Percentiles rank a stretch among this genome's conserved stretches.
phyloP scores from a whole-genome alignment of 2,888 invertebrate genomes.

The Catocala nupta region DNA sequence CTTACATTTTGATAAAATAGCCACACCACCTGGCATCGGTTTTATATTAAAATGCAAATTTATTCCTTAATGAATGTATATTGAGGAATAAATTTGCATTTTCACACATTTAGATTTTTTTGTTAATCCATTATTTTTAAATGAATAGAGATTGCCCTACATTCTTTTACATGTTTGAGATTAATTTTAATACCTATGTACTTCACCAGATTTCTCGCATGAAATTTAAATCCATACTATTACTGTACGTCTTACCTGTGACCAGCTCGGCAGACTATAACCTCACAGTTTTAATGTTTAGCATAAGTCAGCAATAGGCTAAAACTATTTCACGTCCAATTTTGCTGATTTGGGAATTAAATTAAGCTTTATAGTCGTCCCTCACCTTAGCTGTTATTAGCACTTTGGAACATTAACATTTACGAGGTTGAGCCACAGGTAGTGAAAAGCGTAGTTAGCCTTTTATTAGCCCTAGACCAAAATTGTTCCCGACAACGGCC shows the following conservation, averaged over 20 bases:
- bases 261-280: too few species aligned
- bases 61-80: constrained; percentile 24
- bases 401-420: constrained; percentile 15
- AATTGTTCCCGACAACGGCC: neutral
- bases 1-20: constrained; percentile 44
- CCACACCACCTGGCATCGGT: constrained; percentile 37
- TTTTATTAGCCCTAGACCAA: constrained; percentile 8
- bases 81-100: neutral
- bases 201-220: too few species aligned
- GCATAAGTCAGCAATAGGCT: neutral
- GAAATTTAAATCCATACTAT: too few species aligned
- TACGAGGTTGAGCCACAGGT: constrained; percentile 16
- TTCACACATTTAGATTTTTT: too few species aligned
- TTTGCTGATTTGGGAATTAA: constrained; percentile 16
- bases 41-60: constrained; percentile 51
- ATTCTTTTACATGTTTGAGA: too few species aligned
- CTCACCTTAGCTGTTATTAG: constrained; percentile 15
- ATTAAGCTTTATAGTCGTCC: constrained; percentile 15
- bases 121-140: constrained; percentile 17
- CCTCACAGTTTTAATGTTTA: too few species aligned
- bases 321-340: neutral
- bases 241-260: too few species aligned
- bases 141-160: constrained; percentile 8
- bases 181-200: too few species aligned
- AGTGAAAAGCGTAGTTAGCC: constrained; percentile 15